Evolutionary conservation across 37 sponge, comb jelly and placozoan species (phyloP).

Genomic region (Geodia barretti): DNA sequence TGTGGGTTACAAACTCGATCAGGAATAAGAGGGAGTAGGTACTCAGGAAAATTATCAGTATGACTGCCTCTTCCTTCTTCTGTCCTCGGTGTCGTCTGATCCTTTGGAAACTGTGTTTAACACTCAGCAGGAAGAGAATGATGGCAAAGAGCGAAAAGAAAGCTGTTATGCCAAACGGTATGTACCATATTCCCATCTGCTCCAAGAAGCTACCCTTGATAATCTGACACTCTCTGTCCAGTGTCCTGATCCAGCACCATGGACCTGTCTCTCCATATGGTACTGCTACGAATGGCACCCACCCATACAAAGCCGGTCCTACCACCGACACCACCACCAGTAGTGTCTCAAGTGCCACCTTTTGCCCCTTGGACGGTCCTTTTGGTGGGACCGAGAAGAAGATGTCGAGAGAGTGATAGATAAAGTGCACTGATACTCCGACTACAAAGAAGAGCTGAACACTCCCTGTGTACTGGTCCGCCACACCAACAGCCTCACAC

Average conservation of each 20-base stretch:
- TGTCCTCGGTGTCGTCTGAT: background rate
- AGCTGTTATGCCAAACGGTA: constrained; percentile 8
- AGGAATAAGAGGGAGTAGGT: background rate
- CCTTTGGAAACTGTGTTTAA: background rate
- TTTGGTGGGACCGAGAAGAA: background rate
- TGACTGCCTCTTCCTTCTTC: background rate
- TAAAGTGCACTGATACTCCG: background rate
- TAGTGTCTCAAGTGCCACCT: background rate
- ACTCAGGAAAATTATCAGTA: background rate
- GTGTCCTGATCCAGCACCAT: constrained; percentile 2
- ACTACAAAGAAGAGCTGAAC: constrained; percentile 5
- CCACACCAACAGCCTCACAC: constrained; percentile 6
- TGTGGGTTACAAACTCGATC: background rate
- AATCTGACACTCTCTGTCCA: background rate
- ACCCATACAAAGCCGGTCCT: background rate
- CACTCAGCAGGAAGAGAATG: background rate
- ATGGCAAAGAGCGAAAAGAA: background rate
- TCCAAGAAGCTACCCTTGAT: constrained; percentile 3
- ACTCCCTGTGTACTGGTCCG: constrained; percentile 13
- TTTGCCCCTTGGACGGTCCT: background rate
- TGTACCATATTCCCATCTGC: constrained; percentile 9
- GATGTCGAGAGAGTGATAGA: background rate
- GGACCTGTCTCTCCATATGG: constrained; percentile 10
- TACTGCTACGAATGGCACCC: background rate
- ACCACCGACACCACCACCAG: background rate